Base-by-base conservation (phyloP, 2,113 vertebrate species). In the Gnathochromis pfefferi region DNA sequence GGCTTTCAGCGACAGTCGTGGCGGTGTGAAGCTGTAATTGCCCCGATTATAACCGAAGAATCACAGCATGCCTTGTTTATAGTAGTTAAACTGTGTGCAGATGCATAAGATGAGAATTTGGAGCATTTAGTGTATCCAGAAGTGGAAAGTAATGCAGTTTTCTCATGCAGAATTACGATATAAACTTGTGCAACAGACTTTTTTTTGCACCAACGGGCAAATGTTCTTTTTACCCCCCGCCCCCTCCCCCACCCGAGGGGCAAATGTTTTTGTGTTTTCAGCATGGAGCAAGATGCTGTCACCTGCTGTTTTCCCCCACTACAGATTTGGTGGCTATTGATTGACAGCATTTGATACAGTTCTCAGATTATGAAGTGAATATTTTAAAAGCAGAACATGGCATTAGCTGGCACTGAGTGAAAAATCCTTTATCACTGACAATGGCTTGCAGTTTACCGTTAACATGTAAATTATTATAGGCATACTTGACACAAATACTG, bases 251-350 rank as follows among this genome's bases (percentile, higher is more conserved):
- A 2, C 2, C 2, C 2, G 0, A 9, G 21, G 47, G 83, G 89
- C 94, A 95, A 95, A 95, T 93, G 88, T 91, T 84, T 91, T 89
- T 94, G 88, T 91, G 85, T 91, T 90, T 94, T 88, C 87, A 89
- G 88, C 84, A 60, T 91, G 82, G 92, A 89, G 75, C 73, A 80
- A 89, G 89, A 89, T 89, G 88, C 89, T 85, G 78, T 94, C 95
- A 94, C 91, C 94, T 96, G 94, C 91, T 94, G 90, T 90, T 95
- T 92, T 90, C 90, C 87, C 87, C 88, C 84, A 94, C 91, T 47
- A 35, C 33, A 38, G 31, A 42, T 63, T 84, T 65, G 60, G 85
- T 28, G 57, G 55, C 70, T 28, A 47, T 58, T 84, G 84, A 83
- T 35, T 88, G 85, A 89, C 86, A 88, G 6, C 57, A 60, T 60